These are phyloP conservation scores for Melipona bicolor DNA, from an alignment of 2,888 invertebrate species.

Conservation along the genomic window DNA sequence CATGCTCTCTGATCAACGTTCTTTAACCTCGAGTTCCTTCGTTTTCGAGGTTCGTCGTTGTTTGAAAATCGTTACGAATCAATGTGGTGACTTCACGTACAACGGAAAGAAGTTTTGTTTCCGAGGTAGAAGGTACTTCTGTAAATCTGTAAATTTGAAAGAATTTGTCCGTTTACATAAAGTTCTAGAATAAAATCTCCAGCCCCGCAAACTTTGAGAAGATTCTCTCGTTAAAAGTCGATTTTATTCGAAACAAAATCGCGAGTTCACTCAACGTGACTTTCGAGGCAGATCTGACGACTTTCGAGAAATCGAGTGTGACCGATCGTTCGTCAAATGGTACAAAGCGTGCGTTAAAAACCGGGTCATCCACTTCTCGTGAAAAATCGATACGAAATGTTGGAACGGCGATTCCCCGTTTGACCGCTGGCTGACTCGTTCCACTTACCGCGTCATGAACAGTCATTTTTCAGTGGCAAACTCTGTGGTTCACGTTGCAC, in stretches of 20 bases:
- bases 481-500: background rate
- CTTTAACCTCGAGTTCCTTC: too few relatives aligned
- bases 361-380: slow-evolving; percentile 47
- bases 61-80: background rate
- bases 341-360: slow-evolving; percentile 51
- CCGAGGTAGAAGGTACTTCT: too few relatives aligned
- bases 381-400: slow-evolving; percentile 61
- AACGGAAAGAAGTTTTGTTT: background rate
- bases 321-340: slow-evolving; percentile 36
- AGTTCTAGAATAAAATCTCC: too few relatives aligned
- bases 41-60: background rate
- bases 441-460: slow-evolving; percentile 26
- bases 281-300: background rate
- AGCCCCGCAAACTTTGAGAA: too few relatives aligned
- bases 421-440: slow-evolving; percentile 51
- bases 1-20: slow-evolving; percentile 18
- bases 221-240: too few relatives aligned
- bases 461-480: slow-evolving; percentile 17
- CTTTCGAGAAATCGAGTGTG: background rate
- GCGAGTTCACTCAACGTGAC: background rate
- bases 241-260: too few relatives aligned
- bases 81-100: background rate
- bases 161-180: too few relatives aligned
- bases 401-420: slow-evolving; percentile 43
- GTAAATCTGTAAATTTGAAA: background rate